Percentiles rank a stretch among this genome's conserved stretches.
Conservation (phyloP, 2,888 invertebrate genomes). For the Frankliniella intonsa region DNA sequence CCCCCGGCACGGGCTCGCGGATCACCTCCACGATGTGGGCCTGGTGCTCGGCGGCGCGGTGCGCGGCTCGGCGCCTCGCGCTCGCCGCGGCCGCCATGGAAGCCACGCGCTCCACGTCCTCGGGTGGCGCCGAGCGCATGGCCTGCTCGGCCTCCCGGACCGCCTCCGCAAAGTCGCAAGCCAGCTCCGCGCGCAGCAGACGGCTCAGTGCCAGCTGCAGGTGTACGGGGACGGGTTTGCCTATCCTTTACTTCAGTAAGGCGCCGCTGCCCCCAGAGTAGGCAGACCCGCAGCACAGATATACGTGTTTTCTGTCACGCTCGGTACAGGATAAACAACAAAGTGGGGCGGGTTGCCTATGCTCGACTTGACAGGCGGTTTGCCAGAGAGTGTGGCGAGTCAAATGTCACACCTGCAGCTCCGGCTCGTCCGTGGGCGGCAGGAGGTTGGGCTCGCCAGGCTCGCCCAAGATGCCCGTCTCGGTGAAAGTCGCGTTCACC, state of each 20-base stretch:
- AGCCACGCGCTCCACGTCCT: background rate
- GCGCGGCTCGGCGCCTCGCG: constrained; percentile 2
- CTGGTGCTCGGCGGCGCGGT: background rate
- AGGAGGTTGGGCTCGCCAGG: background rate
- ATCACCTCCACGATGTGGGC: constrained; percentile 3
- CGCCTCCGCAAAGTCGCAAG: constrained; percentile 1
- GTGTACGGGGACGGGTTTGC: too few species aligned
- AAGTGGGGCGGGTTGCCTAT: too few species aligned
- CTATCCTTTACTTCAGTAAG: too few species aligned
- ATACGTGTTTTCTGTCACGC: too few species aligned
- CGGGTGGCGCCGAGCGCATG: background rate
- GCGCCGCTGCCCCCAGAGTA: too few species aligned
- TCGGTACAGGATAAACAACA: too few species aligned
- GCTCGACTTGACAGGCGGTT: too few species aligned
- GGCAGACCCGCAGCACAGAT: background rate
- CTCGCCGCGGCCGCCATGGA: background rate
- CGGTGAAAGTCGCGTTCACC: background rate
- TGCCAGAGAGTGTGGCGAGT: too few species aligned
- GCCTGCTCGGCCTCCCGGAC: background rate
- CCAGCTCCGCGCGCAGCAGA: background rate
- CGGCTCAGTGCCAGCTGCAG: background rate
- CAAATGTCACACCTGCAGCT: background rate
- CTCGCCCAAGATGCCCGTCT: background rate
- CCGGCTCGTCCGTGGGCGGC: background rate
- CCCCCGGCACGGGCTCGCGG: background rate